Evolutionary conservation across 2,888 invertebrate species (phyloP), one percentile per base, ranked within the genome.

Genomic region (Mongoloraphidia duomilia): DNA sequence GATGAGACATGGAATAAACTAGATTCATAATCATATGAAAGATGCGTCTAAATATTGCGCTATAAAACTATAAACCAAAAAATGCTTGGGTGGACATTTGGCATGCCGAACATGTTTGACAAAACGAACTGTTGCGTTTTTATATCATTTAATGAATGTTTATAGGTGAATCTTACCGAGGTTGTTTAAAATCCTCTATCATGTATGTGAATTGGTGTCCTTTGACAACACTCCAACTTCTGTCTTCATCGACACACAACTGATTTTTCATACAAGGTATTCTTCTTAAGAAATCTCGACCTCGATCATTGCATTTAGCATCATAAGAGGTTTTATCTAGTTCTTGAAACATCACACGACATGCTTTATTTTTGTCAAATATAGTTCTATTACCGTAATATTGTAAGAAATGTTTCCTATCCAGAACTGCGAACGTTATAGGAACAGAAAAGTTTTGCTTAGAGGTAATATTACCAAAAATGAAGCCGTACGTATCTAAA

Each of bases 191-290:
- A 67, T 95, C 88, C 63, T 89, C 82, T 52, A 97, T 85, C 53
- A 86, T 84, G 71, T 90, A 95, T 1, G 96, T 96, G 66, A 97
- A 93, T 69, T 97, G 96, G 67, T 86, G 81, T 44, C 82, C 84
- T 58, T 81, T 80, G 10, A 96, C 76, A 2, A 96, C 91, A 75
- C 89, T 87, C 66, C 77, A 76, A 26, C 87, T 79, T 50, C 80
- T 77, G 66, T 89, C 91, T 67, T 93, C 95, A 68, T 95, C 95
- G 38, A 75, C 65, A 66, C 96, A 97, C 2, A 94, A 64, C 54
- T 76, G 65, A 33, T 77, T 81, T 58, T 72, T 73, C 0, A 80
- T 75, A 64, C 95, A 96, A 1, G 96, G 96, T 51, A 96, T 79
- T 60, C 80, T 77, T 52, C 95, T 76, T 43, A 95, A 71, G 60